Evolutionary conservation across 2,797 vertebrate species (phyloP), one percentile per base, ranked within the genome.

Genomic region (Neosilurus hyrtlii): DNA sequence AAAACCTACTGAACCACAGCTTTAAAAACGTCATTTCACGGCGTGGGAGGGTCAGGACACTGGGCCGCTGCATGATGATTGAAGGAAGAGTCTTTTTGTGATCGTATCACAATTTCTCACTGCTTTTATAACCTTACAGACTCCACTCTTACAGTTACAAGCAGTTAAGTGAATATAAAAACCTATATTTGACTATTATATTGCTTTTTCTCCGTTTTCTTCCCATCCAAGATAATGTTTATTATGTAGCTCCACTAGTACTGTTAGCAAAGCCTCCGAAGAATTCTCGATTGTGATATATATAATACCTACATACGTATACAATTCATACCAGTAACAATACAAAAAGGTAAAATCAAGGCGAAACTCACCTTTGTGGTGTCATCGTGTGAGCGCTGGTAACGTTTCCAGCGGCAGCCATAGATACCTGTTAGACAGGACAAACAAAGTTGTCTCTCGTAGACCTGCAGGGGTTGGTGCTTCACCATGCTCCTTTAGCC

Each of bases 381-480:
- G 90, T 98, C 96, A 89, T 99, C 97, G 79, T 99, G 97, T 84
- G 97, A 99, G 87, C 98, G 96, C 90, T 99, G 98, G 92, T 99
- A 99, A 83, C 98, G 96, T 93, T 99, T 98, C 98, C 97, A 99
- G 84, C 98, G 96, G 94, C 98, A 99, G 85, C 97, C 97, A 16
- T 98, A 99, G 94, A 98, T 97, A 89, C 98, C 98, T 0, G 97
- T 99, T 93, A 99, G 95, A 89, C 96, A 99, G 83, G 98, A 99
- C 93, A 99, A 94, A 91, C 97, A 99, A 87, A 99, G 94, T 93
- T 99, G 98, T 0, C 96, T 96, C 94, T 99, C 97, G 2, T 99
- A 99, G 94, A 99, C 98, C 94, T 99, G 98, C 89, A 99, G 94
- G 22, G 97, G 97, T 90, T 99, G 97, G 94, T 99, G 98, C 90